These are phyloP conservation scores for Malacoraja senta DNA, from an alignment of 2,797 vertebrate genomes.

Conservation along the genomic window DNA sequence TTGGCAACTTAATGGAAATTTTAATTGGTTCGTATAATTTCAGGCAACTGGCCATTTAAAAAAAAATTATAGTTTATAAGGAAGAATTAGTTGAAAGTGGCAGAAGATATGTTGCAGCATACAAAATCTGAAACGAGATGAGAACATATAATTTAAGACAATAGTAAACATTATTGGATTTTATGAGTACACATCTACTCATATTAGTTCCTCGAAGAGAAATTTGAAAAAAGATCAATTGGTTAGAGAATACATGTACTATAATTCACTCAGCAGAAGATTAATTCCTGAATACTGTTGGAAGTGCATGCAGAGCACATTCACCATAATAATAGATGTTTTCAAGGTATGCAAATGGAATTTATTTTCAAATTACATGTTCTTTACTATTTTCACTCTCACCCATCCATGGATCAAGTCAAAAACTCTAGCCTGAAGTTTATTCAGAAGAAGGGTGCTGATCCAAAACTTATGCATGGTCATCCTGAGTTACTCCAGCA, in stretches of 20 bases:
- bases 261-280: neutral
- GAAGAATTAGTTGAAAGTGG: neutral
- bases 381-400: neutral
- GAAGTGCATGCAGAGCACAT: neutral
- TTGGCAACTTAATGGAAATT: conserved; percentile 21
- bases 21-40: conserved; percentile 14
- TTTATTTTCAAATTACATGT: neutral
- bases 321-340: neutral
- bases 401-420: neutral
- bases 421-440: neutral
- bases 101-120: neutral
- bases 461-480: no score
- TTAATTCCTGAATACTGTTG: neutral
- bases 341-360: neutral
- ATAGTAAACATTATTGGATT: neutral
- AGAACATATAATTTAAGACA: neutral
- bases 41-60: conserved; percentile 13
- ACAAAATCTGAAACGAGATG: neutral
- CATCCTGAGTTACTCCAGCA: no score
- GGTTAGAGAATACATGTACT: neutral
- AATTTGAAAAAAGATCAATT: neutral
- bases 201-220: neutral
- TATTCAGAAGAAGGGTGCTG: no score
- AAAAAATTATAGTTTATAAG: neutral
- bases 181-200: neutral